Evolutionary conservation across 23 tunicate genomes (phyloP).

Genomic region (Botrylloides violaceus): DNA sequence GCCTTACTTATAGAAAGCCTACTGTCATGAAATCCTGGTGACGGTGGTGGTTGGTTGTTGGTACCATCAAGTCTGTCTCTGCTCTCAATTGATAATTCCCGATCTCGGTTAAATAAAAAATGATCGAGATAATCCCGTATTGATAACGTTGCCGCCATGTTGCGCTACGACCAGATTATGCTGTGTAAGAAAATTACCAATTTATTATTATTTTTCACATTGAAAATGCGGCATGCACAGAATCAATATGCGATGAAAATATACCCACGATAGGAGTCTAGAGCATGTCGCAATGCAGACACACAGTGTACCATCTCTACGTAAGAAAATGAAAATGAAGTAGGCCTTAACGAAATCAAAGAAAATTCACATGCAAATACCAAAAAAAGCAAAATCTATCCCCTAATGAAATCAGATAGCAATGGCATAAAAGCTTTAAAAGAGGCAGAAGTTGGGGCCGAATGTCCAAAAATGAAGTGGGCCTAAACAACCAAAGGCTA

Average conservation of each 20-base stretch:
- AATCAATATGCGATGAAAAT: no score
- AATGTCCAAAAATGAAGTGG: no score
- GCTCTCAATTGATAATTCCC: neutral
- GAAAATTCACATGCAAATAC: no score
- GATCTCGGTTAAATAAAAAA: conserved; percentile 34
- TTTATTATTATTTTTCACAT: neutral
- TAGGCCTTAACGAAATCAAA: neutral
- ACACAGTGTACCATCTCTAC: neutral
- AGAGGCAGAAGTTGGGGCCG: no score
- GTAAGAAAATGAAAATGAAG: neutral
- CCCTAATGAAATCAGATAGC: no score
- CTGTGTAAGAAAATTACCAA: neutral
- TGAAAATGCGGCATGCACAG: no score
- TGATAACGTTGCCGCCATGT: conserved; percentile 55
- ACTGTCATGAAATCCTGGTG: neutral
- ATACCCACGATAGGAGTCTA: neutral
- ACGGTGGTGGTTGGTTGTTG: neutral
- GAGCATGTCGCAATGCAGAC: neutral
- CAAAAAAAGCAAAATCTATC: no score
- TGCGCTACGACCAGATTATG: neutral
- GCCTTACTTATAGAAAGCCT: neutral
- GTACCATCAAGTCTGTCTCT: conserved; percentile 2
- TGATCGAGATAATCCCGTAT: conserved; percentile 46
- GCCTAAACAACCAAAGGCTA: no score
- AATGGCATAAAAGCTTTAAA: no score